Conservation (phyloP, 2,888 invertebrate species). For the Dermolepida albohirtum region DNA sequence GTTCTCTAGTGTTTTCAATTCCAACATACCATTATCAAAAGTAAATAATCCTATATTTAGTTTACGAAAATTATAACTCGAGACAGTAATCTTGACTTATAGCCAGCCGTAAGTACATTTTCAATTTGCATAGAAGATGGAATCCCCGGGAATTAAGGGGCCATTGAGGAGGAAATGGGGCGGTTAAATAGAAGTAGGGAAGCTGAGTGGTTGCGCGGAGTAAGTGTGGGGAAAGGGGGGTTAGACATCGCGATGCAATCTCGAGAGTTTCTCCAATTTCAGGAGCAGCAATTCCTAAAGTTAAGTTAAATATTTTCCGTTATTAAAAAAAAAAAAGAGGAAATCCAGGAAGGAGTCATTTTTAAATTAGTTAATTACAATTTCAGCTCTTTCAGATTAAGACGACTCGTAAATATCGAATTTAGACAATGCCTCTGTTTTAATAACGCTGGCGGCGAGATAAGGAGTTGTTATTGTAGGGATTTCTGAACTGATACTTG, state of each 20-base stretch:
- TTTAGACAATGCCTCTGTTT: slow-evolving; percentile 5
- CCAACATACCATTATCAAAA: slow-evolving; percentile 1
- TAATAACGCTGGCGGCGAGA: slow-evolving; percentile 14
- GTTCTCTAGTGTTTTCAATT: no score
- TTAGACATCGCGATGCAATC: slow-evolving; percentile 2
- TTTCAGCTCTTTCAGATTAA: slow-evolving; percentile 1
- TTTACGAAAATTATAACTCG: slow-evolving; percentile 54
- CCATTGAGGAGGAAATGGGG: slow-evolving; percentile 29
- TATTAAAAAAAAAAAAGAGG: no score
- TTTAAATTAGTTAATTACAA: slow-evolving; percentile 12
- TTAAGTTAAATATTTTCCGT: no score
- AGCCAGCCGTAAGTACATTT: slow-evolving; percentile 58
- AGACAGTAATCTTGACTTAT: slow-evolving; percentile 57
- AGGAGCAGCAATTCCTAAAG: no score
- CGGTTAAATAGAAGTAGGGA: not conserved
- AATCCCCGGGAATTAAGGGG: slow-evolving; percentile 49
- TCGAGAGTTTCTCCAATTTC: not conserved
- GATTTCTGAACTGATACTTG: not conserved
- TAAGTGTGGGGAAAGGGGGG: not conserved
- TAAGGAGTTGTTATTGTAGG: slow-evolving; percentile 22
- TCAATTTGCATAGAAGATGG: slow-evolving; percentile 62
- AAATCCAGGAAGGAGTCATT: not conserved
- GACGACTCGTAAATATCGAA: slow-evolving; percentile 2
- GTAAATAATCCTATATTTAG: slow-evolving; percentile 53
- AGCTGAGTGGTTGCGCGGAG: slow-evolving; percentile 1